Conservation (phyloP, 2,888 invertebrate species). For the Cataglyphis albicans region DNA sequence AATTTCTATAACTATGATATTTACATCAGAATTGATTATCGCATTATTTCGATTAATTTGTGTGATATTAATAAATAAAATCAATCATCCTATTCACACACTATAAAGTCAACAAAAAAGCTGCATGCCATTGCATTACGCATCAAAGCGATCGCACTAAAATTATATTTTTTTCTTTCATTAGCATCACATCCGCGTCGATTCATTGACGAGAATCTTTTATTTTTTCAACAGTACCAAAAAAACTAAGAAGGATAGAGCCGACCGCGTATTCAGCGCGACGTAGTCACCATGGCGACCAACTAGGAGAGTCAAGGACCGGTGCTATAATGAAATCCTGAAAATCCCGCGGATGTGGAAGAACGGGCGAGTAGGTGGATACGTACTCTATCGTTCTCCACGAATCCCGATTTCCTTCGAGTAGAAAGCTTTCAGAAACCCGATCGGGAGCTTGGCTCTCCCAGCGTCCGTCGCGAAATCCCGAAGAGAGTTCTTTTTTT, state of each 20-base stretch:
- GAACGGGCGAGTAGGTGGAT: conserved; percentile 42
- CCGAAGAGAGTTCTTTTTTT: conserved; percentile 27
- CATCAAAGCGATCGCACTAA: conserved; percentile 74
- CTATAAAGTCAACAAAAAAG: conserved; percentile 33
- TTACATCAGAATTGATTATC: not conserved
- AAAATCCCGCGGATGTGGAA: conserved; percentile 62
- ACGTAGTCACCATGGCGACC: conserved; percentile 70
- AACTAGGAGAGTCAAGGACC: conserved; percentile 54
- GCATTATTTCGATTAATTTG: not conserved
- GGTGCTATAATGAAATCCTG: conserved; percentile 74
- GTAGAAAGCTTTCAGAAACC: conserved; percentile 45
- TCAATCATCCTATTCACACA: not conserved
- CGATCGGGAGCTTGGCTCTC: conserved; percentile 15
- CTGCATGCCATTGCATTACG: conserved; percentile 73
- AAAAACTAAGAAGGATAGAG: conserved; percentile 70
- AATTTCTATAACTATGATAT: not conserved
- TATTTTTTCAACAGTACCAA: conserved; percentile 50
- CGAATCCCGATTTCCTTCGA: conserved; percentile 43
- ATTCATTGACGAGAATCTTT: conserved; percentile 59
- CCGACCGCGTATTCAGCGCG: conserved; percentile 59
- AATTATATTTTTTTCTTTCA: conserved; percentile 66
- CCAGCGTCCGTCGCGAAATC: conserved; percentile 32
- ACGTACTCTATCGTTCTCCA: conserved; percentile 43
- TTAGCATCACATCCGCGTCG: conserved; percentile 38
- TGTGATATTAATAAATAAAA: not conserved